Evolutionary conservation across 1,140 invertebrate species (phyloP), one percentile per base, ranked within the genome.

Genomic region (Chrysoperla carnea): DNA sequence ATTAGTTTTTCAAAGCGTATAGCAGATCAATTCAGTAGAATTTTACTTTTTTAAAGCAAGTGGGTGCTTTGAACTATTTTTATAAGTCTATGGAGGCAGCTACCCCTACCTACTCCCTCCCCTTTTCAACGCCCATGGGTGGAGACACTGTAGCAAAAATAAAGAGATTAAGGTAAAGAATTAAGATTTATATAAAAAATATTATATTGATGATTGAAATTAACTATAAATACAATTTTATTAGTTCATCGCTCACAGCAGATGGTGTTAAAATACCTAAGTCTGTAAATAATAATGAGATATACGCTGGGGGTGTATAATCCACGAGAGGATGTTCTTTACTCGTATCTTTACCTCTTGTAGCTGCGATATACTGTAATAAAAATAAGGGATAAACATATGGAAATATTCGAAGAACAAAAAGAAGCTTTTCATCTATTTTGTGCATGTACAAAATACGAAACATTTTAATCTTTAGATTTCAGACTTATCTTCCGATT

Each of bases 201-300:
- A 23, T 23, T 23, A 3, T 23, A 23, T 23, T 23, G 2, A 23
- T 23, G 5, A 23, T 23, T 23, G 17, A 23, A n/a, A n/a, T n/a
- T n/a, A n/a, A 41, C 75, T 73, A 95, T 53, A 90, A 75, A 66
- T 98, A 98, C 36, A 98, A 65, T 66, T 95, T 93, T 44, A 98
- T 92, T 5, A 98, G 71, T 72, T 96, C 90, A 56, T 97, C 93
- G 64, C 90, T 93, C 9, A 98, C 89, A 47, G 91, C 92, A 1
- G 90, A 91, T 1, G 95, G 87, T 6, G 92, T 94, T 11, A 98
- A 64, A 47, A 94, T 87, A 9, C 94, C 95, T 29, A 97, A 62
- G 66, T 99, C 94, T 0, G 92, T 97, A 54, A 97, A 89, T 7
- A 99, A 65, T 9, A 97, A 62, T 1, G 83, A 92, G 8, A 99